Base-by-base conservation (phyloP, 2,797 vertebrate species). In the Poeciliopsis gracilis region DNA sequence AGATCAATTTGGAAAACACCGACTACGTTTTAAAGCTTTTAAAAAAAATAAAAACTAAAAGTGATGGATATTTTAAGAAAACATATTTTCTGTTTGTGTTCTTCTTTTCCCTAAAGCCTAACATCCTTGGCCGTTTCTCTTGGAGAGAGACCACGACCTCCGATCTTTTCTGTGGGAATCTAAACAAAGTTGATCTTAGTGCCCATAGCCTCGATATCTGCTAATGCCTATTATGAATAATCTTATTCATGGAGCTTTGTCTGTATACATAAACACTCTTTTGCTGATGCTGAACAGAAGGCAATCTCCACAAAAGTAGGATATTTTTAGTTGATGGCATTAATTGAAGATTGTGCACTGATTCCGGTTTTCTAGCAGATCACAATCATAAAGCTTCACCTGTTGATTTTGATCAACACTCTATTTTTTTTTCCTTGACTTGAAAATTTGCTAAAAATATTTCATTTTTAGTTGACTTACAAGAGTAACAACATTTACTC, bases 171-270 rank as follows among this genome's bases (percentile, higher is more conserved):
- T 88, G 77, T 76, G 30, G 84, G 72, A 85, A 78, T 77, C 72
- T 63, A 67, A 41, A 43, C 33, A 69, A 69, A 69, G 38, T 43
- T 69, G 84, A 90, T 91, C 90, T 86, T 49, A 63, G 63, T 20
- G 78, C 82, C 93, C 84, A 84, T 23, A 45, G 55, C 76, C 75
- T 55, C 53, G 76, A 86, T 86, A 84, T 78, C 86, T 80, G 73
- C 73, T 90, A 87, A 90, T 90, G 70, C 71, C 89, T 89, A 86
- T 87, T 90, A 90, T 84, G 73, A 67, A 63, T 77, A 85, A 73
- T 74, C 23, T 41, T 78, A 75, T 79, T 85, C 74, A 30, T 41
- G 47, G 75, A 74, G 71, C 72, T 75, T 80, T 38, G 33, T 76
- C 5, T 73, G 18, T 63, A 57, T 46, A 59, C 47, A 78, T 25